A percentile compares a stretch with the other conserved stretches of the same genome.
These are phyloP conservation scores for Anser cygnoides DNA, from an alignment of 2,113 vertebrate species.

Conservation along the genomic window DNA sequence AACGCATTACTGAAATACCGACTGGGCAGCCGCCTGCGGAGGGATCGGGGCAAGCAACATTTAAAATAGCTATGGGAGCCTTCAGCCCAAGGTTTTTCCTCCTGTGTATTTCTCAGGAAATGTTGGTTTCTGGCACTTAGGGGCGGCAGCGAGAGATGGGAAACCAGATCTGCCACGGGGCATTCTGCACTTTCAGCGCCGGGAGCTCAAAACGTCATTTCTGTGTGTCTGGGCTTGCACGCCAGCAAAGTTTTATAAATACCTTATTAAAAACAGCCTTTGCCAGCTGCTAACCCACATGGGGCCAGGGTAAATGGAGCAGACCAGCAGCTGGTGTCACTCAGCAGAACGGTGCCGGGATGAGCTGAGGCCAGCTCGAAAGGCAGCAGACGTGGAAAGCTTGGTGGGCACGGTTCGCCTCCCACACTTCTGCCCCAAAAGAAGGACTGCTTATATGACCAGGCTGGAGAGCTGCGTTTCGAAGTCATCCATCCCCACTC, in stretches of 20 bases:
- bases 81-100: background rate
- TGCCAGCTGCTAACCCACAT: conserved; percentile 24
- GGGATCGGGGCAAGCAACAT: background rate
- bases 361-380: rapidly evolving
- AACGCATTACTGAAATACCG: conserved; percentile 11
- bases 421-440: background rate
- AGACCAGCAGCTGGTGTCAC: conserved; percentile 57
- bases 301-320: conserved; percentile 37
- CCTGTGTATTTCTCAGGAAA: background rate
- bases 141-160: background rate
- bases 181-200: background rate
- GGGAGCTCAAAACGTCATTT: background rate
- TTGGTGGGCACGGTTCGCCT: background rate
- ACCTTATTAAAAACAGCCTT: conserved; percentile 35
- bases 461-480: background rate
- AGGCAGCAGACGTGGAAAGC: rapidly evolving
- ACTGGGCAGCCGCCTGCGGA: background rate
- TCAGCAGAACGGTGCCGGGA: background rate
- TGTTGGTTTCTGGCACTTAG: background rate
- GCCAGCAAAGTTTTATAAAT: conserved; percentile 51
- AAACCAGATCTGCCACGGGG: background rate
- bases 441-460: background rate
- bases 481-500: background rate
- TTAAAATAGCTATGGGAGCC: background rate
- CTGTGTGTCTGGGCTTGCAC: background rate